Evolutionary conservation across 2,113 vertebrate species (phyloP).

Genomic region (Phainopepla nitens): DNA sequence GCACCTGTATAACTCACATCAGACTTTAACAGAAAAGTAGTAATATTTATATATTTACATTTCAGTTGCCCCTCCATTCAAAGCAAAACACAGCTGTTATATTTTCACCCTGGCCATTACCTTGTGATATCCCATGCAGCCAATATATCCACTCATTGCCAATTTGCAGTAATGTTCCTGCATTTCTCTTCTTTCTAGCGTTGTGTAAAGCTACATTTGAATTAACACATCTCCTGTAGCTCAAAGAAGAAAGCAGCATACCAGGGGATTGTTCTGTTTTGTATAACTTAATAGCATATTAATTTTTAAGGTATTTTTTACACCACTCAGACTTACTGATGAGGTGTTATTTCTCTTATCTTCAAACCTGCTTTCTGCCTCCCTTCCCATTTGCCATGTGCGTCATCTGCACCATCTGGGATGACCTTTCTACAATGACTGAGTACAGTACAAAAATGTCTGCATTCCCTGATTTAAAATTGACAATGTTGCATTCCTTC

Average conservation of each 20-base stretch:
- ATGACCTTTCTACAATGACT: background rate
- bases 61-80: background rate
- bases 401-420: background rate
- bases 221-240: background rate
- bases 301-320: background rate
- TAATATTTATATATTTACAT: slow-evolving; percentile 41
- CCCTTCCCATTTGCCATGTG: background rate
- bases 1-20: slow-evolving; percentile 11
- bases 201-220: background rate
- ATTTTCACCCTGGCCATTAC: background rate
- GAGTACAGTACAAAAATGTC: background rate
- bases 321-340: background rate
- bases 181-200: background rate
- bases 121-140: background rate
- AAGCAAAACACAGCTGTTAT: slow-evolving; percentile 26
- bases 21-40: slow-evolving; percentile 5
- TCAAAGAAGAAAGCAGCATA: background rate
- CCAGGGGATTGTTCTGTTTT: background rate
- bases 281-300: background rate
- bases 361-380: background rate
- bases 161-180: background rate
- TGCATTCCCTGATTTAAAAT: background rate
- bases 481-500: background rate
- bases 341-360: background rate
- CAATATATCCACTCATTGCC: background rate